phyloP scores from a whole-genome alignment of 2,888 invertebrate genomes.

The Brenthis daphne region DNA sequence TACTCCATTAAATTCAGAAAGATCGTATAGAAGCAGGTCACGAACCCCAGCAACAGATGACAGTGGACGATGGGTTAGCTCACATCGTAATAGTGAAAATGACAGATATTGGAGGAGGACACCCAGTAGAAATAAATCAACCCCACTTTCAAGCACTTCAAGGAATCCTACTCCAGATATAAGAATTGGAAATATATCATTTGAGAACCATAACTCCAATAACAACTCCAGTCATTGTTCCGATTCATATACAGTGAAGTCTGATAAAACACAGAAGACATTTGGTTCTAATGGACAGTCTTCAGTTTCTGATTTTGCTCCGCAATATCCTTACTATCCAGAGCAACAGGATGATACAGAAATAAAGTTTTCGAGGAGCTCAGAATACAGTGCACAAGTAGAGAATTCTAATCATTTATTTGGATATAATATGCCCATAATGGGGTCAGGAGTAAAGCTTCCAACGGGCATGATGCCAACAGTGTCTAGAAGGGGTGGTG shows the following conservation, averaged over 20 bases:
- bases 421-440: slow-evolving; percentile 56
- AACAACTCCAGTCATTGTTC: slow-evolving; percentile 52
- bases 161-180: slow-evolving; percentile 63
- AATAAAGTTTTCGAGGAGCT: slow-evolving; percentile 72
- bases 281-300: slow-evolving; percentile 50
- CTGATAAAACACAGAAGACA: slow-evolving; percentile 64
- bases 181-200: slow-evolving; percentile 59
- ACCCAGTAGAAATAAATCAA: slow-evolving; percentile 63
- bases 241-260: slow-evolving; percentile 58
- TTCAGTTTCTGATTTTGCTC: slow-evolving; percentile 58
- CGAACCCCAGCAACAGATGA: slow-evolving; percentile 69
- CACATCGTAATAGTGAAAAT: slow-evolving; percentile 60
- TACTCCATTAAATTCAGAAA: slow-evolving; percentile 67
- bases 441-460: slow-evolving; percentile 54
- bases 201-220: slow-evolving; percentile 56
- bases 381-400: slow-evolving; percentile 63
- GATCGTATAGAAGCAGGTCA: slow-evolving; percentile 70
- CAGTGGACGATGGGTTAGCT: slow-evolving; percentile 57
- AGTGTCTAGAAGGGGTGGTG: slow-evolving; percentile 53
- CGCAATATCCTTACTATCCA: slow-evolving; percentile 61
- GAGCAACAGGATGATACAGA: slow-evolving; percentile 71
- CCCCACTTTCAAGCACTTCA: slow-evolving; percentile 54
- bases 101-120: slow-evolving; percentile 72
- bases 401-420: slow-evolving; percentile 57
- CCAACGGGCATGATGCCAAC: slow-evolving; percentile 51